Percentiles rank a stretch among this genome's conserved stretches.
Evolutionary conservation across 2,113 vertebrate genomes (phyloP).

Genomic region (Garra rufa): DNA sequence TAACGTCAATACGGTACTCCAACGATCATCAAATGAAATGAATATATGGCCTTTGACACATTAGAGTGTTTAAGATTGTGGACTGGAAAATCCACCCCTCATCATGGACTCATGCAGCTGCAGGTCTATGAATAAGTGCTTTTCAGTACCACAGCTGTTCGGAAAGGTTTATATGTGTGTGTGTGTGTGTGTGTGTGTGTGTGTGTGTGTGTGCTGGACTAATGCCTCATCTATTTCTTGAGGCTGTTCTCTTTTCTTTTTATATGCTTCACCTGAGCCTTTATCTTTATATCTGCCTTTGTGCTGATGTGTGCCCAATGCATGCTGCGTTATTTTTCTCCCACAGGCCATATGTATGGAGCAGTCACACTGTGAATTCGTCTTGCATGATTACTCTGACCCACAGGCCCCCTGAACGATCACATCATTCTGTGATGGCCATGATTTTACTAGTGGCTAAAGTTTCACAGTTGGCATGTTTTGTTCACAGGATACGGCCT

Average conservation of each 20-base stretch:
- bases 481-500: constrained; percentile 66
- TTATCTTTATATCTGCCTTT: constrained; percentile 6
- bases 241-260: constrained; percentile 1
- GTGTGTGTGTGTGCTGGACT: background rate
- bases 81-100: constrained; percentile 41
- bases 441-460: background rate
- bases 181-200: background rate
- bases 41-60: background rate
- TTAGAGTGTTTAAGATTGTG: background rate
- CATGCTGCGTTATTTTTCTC: constrained; percentile 20
- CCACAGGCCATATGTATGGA: constrained; percentile 9
- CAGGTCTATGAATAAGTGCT: constrained; percentile 1
- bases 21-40: background rate
- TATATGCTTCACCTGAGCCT: constrained; percentile 12
- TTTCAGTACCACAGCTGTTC: constrained; percentile 12
- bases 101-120: constrained; percentile 25
- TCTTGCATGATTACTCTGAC: constrained; percentile 5
- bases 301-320: background rate
- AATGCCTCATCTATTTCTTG: background rate
- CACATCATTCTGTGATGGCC: background rate
- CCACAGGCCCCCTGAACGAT: constrained; percentile 1
- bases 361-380: background rate
- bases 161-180: background rate
- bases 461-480: constrained; percentile 30
- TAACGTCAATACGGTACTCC: constrained; percentile 7